Evolutionary conservation across 2,797 vertebrate species (phyloP), one percentile per base, ranked within the genome.

Genomic region (Nothura maculosa): DNA sequence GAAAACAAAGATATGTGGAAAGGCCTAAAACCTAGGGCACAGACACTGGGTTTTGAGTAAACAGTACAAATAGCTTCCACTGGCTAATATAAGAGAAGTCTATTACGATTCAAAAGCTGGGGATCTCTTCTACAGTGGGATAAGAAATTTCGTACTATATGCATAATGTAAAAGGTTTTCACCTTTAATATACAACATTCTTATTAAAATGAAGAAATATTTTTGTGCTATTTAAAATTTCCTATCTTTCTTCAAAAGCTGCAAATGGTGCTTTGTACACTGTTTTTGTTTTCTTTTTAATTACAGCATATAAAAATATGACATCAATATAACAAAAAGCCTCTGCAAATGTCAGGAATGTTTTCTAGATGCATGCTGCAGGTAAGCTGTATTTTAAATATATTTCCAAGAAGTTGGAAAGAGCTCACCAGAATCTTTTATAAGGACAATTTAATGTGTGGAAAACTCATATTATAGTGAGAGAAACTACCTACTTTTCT

Each of bases 381-480:
- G 63, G 88, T 79, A 79, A 86, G 15, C 12, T 74, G 17, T 22
- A 57, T 91, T 92, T 91, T 86, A 88, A 92, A 85, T 52, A 70
- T 8, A 6, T 48, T 67, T 30, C 19, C 84, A 48, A 67, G 25
- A 72, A 78, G 19, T 3, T 68, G 13, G 48, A 85, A 95, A 91
- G 38, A 87, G 2, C 30, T 93, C 42, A 62, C 24, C 20, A 73
- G 38, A 73, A 47, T 69, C 17, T 28, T n/a, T 30, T 28, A 36
- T 3, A 61, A 69, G 4, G 30, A 60, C 30, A 84, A 75, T 34
- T 64, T 13, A 30, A 78, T 73, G 91, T 62, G 6, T 57, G 63
- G 55, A 82, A 82, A 93, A 93, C 43, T 2, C 18, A 52, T 16
- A 73, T 55, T 73, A n/a, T 28, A 62, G 5, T 57, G 58, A 89